A percentile compares a stretch with the other conserved stretches of the same genome.
Conservation (phyloP, 2,113 vertebrate species). For the Hemiprocne comata region DNA sequence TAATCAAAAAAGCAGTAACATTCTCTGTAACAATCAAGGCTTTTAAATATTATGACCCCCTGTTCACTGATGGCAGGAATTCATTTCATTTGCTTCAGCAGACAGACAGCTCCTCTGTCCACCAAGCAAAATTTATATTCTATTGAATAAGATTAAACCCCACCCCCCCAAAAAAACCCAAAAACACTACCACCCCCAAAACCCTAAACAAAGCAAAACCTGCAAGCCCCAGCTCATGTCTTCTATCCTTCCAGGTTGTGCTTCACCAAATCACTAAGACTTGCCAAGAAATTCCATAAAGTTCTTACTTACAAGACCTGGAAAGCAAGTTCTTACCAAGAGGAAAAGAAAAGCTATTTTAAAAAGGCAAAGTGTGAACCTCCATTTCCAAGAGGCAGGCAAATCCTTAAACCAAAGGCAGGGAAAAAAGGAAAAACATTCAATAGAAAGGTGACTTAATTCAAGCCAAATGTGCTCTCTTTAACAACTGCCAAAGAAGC, state of each 20-base stretch:
- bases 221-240: neutral
- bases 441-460: neutral
- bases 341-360: neutral
- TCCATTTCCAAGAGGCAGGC: neutral
- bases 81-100: neutral
- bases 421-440: neutral
- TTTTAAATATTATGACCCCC: neutral
- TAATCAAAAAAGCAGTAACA: neutral
- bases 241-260: neutral
- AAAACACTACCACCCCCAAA: no score
- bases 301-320: neutral
- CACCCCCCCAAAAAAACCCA: no score
- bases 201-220: fast-evolving
- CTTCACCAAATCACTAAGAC: neutral
- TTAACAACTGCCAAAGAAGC: neutral
- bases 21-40: neutral
- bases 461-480: neutral
- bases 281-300: neutral
- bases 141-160: no score
- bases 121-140: no score
- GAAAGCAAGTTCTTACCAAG: neutral
- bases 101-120: no score
- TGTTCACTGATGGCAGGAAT: neutral
- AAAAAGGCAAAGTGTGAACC: neutral
- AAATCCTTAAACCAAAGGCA: neutral